Evolutionary conservation across 2,888 invertebrate species (phyloP).

Genomic region (Mythimna impura): DNA sequence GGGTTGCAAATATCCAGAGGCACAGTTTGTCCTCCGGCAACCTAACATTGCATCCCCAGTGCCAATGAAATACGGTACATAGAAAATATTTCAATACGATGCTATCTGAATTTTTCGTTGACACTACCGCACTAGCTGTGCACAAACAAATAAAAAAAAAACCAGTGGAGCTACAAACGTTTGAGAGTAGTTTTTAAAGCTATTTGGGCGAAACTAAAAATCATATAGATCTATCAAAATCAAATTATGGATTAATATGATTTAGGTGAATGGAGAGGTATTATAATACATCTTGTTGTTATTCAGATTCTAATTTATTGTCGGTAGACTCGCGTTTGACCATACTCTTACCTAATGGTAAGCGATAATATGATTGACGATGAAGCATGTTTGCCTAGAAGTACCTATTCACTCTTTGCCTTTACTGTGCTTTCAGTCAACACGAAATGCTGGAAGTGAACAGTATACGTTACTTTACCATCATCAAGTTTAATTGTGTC

Average conservation of each 20-base stretch:
- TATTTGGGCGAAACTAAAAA: constrained; percentile 6
- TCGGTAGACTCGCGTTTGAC: not conserved
- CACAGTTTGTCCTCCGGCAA: constrained; percentile 35
- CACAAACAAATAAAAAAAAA: not conserved
- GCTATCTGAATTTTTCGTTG: constrained; percentile 20
- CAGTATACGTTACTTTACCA: not conserved
- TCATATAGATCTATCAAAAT: not conserved
- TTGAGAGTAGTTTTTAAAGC: constrained; percentile 1
- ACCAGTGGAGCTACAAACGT: not conserved
- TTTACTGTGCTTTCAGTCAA: not conserved
- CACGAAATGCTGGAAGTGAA: not conserved
- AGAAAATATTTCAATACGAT: constrained; percentile 41
- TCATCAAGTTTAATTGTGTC: not conserved
- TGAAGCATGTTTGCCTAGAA: not conserved
- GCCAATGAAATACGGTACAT: constrained; percentile 10
- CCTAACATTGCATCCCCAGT: constrained; percentile 32
- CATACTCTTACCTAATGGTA: not conserved
- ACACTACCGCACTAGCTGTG: not conserved
- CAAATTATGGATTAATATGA: not conserved
- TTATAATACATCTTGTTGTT: not conserved
- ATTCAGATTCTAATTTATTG: not conserved
- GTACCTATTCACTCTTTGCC: not conserved
- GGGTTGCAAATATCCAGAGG: constrained; percentile 22
- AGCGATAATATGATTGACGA: not conserved
- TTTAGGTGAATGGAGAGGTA: not conserved